phyloP scores from a whole-genome alignment of 2,797 vertebrate genomes.

The Clarias platycephalus region DNA sequence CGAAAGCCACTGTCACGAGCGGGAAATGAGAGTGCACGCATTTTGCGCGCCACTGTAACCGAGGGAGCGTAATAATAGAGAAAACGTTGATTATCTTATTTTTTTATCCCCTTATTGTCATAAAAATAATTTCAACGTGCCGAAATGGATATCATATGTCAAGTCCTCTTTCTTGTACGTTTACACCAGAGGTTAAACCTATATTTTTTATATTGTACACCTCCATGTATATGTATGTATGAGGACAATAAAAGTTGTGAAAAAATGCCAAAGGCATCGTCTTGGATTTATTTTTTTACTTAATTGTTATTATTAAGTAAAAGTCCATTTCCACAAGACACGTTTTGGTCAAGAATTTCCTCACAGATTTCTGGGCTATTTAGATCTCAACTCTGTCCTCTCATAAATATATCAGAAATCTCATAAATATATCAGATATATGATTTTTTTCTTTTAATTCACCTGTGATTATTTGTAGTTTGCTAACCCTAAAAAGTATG shows the following conservation, averaged over 20 bases:
- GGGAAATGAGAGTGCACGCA: conserved; percentile 43
- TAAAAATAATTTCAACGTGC: not conserved
- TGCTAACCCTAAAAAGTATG: not conserved
- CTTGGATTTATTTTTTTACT: not conserved
- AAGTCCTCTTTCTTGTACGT: not conserved
- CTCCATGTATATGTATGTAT: not conserved
- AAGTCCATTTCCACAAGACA: not conserved
- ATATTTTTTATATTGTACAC: not conserved
- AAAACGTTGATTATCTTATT: not conserved
- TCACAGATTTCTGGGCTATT: not conserved
- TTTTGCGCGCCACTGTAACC: conserved; percentile 20
- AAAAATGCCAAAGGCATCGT: not conserved
- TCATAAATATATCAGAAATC: not conserved
- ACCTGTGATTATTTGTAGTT: not conserved
- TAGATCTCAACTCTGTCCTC: not conserved
- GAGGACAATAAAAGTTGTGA: not conserved
- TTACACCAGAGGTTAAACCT: not conserved
- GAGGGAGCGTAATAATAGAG: not conserved
- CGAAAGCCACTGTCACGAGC: conserved; percentile 53
- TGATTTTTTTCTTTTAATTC: not conserved
- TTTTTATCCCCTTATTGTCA: not conserved
- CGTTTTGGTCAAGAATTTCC: not conserved
- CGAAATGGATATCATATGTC: not conserved
- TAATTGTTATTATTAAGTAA: not conserved
- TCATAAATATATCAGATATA: not conserved